Percentiles rank a stretch among this genome's conserved stretches.
Evolutionary conservation across 2,113 vertebrate species (phyloP).

Genomic region (Myiopsitta monachus): DNA sequence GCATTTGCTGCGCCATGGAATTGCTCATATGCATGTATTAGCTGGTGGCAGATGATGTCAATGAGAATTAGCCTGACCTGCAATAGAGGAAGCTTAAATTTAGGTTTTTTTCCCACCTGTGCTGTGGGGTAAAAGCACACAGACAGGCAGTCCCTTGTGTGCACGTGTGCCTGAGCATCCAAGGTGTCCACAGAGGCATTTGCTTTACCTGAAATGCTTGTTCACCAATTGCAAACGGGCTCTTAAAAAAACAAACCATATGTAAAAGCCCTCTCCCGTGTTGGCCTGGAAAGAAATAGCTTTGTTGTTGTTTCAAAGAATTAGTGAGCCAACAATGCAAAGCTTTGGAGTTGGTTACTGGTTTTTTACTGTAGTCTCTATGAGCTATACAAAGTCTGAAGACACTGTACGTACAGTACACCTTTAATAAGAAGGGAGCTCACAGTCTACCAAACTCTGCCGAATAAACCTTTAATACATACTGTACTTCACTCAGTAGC

Average conservation of each 20-base stretch:
- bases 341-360: slow-evolving; percentile 69
- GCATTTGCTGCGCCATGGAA: neutral
- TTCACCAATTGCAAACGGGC: neutral
- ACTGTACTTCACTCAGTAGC: slow-evolving; percentile 59
- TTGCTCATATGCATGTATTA: neutral
- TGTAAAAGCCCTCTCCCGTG: neutral
- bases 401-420: slow-evolving; percentile 75
- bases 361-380: slow-evolving; percentile 72
- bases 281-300: slow-evolving; percentile 11
- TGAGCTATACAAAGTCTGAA: slow-evolving; percentile 76
- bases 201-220: neutral
- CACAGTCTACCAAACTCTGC: slow-evolving; percentile 67
- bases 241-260: neutral
- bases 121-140: neutral
- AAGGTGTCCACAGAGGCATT: neutral
- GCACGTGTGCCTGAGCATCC: neutral
- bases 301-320: slow-evolving; percentile 50
- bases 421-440: slow-evolving; percentile 71
- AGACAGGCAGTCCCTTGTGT: neutral
- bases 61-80: neutral
- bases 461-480: slow-evolving; percentile 68
- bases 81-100: neutral
- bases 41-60: neutral
- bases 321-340: slow-evolving; percentile 65
- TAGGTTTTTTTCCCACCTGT: neutral